These are phyloP conservation scores for Proterorhinus semilunaris DNA, from an alignment of 2,113 vertebrate genomes.

Conservation along the genomic window DNA sequence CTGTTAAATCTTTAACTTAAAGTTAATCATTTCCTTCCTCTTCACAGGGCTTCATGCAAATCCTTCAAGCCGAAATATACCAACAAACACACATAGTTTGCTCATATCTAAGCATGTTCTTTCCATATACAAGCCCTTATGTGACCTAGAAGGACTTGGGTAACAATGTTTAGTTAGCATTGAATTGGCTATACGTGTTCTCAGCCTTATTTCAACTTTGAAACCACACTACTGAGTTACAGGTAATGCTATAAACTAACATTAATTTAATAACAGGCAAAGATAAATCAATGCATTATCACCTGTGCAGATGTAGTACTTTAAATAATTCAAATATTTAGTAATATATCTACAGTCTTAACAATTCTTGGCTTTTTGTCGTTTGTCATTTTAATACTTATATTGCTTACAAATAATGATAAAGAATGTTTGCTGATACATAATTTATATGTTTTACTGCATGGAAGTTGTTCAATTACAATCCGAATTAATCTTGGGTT, in stretches of 20 bases:
- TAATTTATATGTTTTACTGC: no score
- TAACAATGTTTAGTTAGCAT: not conserved
- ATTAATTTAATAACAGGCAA: not conserved
- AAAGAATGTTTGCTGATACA: no score
- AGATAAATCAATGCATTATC: not conserved
- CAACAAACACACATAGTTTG: slow-evolving; percentile 4
- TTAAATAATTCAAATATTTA: no score
- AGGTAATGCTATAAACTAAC: not conserved
- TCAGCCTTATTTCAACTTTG: no score
- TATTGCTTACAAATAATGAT: no score
- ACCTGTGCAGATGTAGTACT: no score
- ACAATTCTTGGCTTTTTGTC: no score
- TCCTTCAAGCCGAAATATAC: slow-evolving; percentile 17
- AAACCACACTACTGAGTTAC: not conserved
- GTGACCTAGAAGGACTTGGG: not conserved
- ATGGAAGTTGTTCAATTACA: no score
- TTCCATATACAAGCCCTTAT: not conserved
- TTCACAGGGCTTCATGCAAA: slow-evolving; percentile 34
- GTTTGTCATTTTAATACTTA: no score
- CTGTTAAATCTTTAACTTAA: slow-evolving; percentile 1
- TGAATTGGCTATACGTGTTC: not conserved
- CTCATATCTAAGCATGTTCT: slow-evolving; percentile 10
- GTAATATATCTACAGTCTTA: no score
- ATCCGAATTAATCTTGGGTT: no score
- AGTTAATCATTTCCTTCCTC: slow-evolving; percentile 31